A percentile compares a stretch with the other conserved stretches of the same genome.
Evolutionary conservation across 2,797 vertebrate species (phyloP).

Genomic region (Megalops cyprinoides): DNA sequence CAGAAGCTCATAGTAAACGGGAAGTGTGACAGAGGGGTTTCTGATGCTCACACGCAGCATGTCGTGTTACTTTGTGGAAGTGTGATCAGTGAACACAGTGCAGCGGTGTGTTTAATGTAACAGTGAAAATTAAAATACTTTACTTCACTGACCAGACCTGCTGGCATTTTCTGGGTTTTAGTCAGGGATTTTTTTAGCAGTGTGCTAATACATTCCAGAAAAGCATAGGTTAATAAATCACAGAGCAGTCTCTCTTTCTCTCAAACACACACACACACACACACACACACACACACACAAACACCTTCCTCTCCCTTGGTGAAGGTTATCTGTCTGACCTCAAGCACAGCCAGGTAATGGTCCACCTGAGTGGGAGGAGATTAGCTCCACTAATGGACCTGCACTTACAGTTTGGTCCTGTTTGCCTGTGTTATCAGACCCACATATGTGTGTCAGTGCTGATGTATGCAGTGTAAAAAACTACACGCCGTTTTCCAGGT

Average conservation of each 20-base stretch:
- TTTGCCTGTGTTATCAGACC: neutral
- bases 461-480: neutral
- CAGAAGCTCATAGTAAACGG: too few relatives aligned
- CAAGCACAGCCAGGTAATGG: constrained; percentile 15
- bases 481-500: neutral
- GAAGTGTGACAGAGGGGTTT: too few relatives aligned
- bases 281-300: constrained; percentile 19
- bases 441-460: too few relatives aligned
- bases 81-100: too few relatives aligned
- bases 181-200: neutral
- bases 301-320: neutral
- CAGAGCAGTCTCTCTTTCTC: neutral
- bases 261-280: neutral
- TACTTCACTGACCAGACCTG: too few relatives aligned
- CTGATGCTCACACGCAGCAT: too few relatives aligned
- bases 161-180: neutral
- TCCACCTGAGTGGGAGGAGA: neutral
- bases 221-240: constrained; percentile 4
- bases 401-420: neutral
- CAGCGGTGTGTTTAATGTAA: too few relatives aligned
- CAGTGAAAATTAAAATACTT: neutral
- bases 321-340: constrained; percentile 30
- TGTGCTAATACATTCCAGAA: neutral
- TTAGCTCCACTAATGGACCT: neutral
- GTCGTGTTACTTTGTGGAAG: too few relatives aligned